phyloP scores from a whole-genome alignment of 53 echinoderm and acorn worm genomes.

The Apostichopus leukothele region DNA sequence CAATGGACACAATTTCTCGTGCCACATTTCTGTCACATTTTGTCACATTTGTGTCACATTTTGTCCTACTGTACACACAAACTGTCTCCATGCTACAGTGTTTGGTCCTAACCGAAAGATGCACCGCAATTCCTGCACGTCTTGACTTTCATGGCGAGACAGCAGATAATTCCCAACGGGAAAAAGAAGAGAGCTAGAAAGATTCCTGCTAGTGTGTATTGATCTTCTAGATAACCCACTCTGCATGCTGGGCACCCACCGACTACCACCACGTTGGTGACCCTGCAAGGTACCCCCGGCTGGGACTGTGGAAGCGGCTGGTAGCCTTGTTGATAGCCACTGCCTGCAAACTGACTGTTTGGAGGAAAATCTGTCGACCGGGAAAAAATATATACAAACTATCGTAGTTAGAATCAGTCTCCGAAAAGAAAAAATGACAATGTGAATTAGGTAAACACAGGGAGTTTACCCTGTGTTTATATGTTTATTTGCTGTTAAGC shows the following conservation, averaged over 20 bases:
- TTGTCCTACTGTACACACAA: too few relatives aligned
- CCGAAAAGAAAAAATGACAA: neutral
- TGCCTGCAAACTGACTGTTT: slow-evolving; percentile 5
- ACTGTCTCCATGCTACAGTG: too few relatives aligned
- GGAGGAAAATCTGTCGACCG: slow-evolving; percentile 44
- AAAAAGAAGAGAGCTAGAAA: slow-evolving; percentile 51
- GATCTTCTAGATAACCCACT: slow-evolving; percentile 54
- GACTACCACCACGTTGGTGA: slow-evolving; percentile 56
- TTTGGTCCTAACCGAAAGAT: slow-evolving; percentile 32
- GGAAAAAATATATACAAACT: neutral
- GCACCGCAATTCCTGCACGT: slow-evolving; percentile 55
- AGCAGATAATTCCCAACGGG: slow-evolving; percentile 53
- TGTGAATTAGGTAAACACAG: neutral
- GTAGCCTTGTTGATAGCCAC: slow-evolving; percentile 52
- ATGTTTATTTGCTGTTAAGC: too few relatives aligned
- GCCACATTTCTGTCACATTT: too few relatives aligned
- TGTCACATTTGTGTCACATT: too few relatives aligned
- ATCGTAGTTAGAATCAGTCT: neutral
- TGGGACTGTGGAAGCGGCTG: slow-evolving; percentile 13
- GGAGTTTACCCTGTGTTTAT: too few relatives aligned
- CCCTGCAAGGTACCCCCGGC: slow-evolving; percentile 29
- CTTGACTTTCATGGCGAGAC: slow-evolving; percentile 45
- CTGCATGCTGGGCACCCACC: slow-evolving; percentile 62
- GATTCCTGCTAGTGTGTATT: slow-evolving; percentile 48
- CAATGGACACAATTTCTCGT: too few relatives aligned